These are phyloP conservation scores for Pavo muticus DNA, from an alignment of 2,113 vertebrate genomes.

Conservation along the genomic window DNA sequence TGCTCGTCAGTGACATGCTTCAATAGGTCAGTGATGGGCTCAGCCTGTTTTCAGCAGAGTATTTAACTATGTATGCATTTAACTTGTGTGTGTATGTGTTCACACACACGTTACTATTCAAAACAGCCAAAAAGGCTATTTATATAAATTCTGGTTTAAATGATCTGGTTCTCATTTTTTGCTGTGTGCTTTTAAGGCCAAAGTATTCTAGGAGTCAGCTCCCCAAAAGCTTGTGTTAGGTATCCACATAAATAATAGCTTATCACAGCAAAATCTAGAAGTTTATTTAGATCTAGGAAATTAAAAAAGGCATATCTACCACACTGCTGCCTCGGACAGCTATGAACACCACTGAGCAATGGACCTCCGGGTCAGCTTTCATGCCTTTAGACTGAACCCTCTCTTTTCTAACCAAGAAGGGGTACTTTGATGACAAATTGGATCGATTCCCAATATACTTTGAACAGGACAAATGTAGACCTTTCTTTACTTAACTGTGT, in stretches of 20 bases:
- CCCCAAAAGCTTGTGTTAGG: not conserved
- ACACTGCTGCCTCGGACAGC: not conserved
- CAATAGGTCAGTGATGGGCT: not conserved
- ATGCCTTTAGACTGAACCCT: not conserved
- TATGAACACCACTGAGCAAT: not conserved
- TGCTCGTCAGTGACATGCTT: rapidly evolving
- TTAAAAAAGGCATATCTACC: not conserved
- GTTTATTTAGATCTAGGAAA: not conserved
- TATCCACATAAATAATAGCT: not conserved
- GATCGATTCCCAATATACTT: constrained; percentile 44
- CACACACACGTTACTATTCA: not conserved
- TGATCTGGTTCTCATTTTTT: not conserved
- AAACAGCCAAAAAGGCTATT: not conserved
- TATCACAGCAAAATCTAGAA: not conserved
- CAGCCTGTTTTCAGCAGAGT: not conserved
- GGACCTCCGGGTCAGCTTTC: not conserved
- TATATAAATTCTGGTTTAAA: not conserved
- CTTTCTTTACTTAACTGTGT: constrained; percentile 5
- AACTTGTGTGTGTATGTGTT: not conserved
- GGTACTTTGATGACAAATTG: constrained; percentile 42
- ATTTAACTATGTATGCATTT: not conserved
- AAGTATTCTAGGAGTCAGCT: not conserved
- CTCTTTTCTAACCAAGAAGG: constrained; percentile 17
- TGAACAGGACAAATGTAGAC: constrained; percentile 32
- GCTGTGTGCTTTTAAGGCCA: not conserved